These are phyloP conservation scores for Ectropis crepuscularia DNA, from an alignment of 2,888 invertebrate species.

Conservation along the genomic window DNA sequence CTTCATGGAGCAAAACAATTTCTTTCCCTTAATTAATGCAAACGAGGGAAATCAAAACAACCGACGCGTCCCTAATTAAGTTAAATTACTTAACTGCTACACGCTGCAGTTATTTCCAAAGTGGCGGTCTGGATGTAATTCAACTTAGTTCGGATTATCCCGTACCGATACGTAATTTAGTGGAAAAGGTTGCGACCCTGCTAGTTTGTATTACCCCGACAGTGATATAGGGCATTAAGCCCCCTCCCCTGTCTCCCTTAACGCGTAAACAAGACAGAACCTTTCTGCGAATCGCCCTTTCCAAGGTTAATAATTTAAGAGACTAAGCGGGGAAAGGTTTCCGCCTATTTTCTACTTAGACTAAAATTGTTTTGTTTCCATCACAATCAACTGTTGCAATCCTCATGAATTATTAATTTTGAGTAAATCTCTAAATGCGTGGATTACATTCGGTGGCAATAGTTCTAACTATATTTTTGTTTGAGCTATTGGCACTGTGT, in stretches of 20 bases:
- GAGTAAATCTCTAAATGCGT: constrained; percentile 3
- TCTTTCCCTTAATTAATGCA: constrained; percentile 27
- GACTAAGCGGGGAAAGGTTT: constrained; percentile 73
- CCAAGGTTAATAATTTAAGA: constrained; percentile 82
- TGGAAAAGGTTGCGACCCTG: constrained; percentile 83
- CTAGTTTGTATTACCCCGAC: constrained; percentile 82
- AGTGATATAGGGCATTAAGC: constrained; percentile 84
- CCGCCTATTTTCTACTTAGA: constrained; percentile 73
- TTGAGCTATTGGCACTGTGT: too few species aligned
- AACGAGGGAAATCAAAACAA: constrained; percentile 31
- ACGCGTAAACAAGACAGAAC: constrained; percentile 83
- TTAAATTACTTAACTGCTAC: constrained; percentile 46
- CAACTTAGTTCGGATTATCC: constrained; percentile 79
- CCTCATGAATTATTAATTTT: constrained; percentile 61
- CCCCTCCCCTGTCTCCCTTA: constrained; percentile 80
- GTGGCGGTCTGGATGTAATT: constrained; percentile 70
- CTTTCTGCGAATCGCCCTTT: constrained; percentile 80
- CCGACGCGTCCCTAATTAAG: constrained; percentile 36
- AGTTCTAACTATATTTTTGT: too few species aligned
- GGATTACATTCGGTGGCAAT: background rate
- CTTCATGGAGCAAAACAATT: constrained; percentile 16
- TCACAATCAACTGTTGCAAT: constrained; percentile 55
- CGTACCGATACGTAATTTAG: constrained; percentile 83
- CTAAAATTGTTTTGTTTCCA: constrained; percentile 74
- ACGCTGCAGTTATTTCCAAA: constrained; percentile 64